phyloP scores from a whole-genome alignment of 2,797 vertebrate genomes.

The Sebastes itinus region DNA sequence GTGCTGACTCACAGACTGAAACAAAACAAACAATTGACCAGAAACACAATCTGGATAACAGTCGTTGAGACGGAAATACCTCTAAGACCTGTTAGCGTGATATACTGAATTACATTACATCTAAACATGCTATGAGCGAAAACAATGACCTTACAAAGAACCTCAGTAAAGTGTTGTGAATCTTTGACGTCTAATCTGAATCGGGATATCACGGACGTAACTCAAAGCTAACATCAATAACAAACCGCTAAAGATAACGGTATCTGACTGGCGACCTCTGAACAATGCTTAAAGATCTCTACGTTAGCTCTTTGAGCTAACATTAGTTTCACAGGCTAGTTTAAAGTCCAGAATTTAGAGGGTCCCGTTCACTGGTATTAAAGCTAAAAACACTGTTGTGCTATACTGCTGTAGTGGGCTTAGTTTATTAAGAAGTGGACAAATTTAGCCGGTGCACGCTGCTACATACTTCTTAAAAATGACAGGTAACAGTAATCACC shows the following conservation, averaged over 20 bases:
- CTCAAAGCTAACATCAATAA: not conserved
- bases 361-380: no score
- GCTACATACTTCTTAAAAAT: not conserved
- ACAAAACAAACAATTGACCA: not conserved
- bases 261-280: not conserved
- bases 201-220: not conserved
- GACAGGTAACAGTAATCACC: not conserved
- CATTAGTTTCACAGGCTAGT: not conserved
- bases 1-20: not conserved
- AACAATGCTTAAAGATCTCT: not conserved
- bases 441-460: not conserved
- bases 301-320: conserved; percentile 15
- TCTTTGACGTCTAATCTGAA: not conserved
- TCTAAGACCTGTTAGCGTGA: not conserved
- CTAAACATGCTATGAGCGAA: not conserved
- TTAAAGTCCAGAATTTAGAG: not conserved
- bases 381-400: not conserved
- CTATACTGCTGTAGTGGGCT: not conserved
- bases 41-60: not conserved
- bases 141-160: not conserved
- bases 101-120: not conserved
- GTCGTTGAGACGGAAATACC: not conserved
- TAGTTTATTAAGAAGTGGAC: not conserved
- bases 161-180: not conserved
- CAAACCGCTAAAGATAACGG: not conserved